These are phyloP conservation scores for Pseudonaja textilis DNA, from an alignment of 2,113 vertebrate species.

Conservation along the genomic window DNA sequence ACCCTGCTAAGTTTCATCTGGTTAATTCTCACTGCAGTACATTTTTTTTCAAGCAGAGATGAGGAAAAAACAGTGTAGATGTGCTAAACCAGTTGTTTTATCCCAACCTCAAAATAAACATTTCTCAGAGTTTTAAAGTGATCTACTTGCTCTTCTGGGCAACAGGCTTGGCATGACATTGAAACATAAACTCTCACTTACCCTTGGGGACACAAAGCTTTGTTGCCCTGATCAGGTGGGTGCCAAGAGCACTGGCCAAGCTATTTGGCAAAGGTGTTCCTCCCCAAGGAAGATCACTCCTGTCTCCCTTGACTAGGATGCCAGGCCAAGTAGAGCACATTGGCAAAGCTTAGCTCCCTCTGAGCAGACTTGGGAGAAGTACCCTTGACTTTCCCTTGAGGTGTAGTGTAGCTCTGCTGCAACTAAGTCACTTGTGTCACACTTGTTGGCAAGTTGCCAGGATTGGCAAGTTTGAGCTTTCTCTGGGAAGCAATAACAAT, in stretches of 20 bases:
- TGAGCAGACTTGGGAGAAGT: background rate
- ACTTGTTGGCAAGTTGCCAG: background rate
- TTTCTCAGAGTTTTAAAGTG: background rate
- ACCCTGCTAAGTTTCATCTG: background rate
- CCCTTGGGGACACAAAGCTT: background rate
- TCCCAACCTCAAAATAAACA: background rate
- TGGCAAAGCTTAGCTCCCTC: background rate
- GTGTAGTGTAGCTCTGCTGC: background rate
- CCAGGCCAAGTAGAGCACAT: background rate
- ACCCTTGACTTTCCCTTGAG: background rate
- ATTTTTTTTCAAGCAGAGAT: background rate
- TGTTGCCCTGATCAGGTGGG: background rate
- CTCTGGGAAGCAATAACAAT: background rate
- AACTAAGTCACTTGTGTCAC: background rate
- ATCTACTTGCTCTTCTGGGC: background rate
- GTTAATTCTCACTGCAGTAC: background rate
- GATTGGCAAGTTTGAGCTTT: background rate
- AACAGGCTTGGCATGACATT: background rate
- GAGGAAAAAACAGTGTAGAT: background rate
- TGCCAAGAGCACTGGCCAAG: background rate
- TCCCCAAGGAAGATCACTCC: background rate
- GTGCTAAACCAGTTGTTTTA: background rate
- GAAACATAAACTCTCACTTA: background rate
- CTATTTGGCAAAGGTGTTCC: background rate
- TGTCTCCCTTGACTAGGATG: background rate